These are phyloP conservation scores for Torymus tubicola DNA, from an alignment of 2,888 invertebrate species.

Conservation along the genomic window DNA sequence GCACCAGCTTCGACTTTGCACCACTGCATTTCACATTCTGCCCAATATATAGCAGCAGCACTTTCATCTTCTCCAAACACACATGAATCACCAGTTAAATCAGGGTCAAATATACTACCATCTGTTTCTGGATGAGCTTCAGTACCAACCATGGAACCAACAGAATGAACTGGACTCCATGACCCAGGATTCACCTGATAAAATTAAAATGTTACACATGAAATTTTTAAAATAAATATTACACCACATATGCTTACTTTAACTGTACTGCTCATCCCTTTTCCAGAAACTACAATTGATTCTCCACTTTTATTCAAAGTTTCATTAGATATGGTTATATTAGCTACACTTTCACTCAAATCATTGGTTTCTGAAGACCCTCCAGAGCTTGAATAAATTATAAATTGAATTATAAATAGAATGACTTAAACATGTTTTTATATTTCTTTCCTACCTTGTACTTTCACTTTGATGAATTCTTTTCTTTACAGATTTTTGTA, in stretches of 20 bases:
- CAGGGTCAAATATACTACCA: slow-evolving; percentile 88
- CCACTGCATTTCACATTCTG: slow-evolving; percentile 89
- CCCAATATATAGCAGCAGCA: slow-evolving; percentile 85
- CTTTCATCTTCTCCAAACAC: slow-evolving; percentile 89
- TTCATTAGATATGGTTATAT: slow-evolving; percentile 74
- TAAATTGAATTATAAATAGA: slow-evolving; percentile 6
- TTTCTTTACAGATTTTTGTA: slow-evolving; percentile 70
- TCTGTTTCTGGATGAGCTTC: slow-evolving; percentile 93
- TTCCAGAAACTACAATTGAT: slow-evolving; percentile 73
- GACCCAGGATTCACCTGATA: slow-evolving; percentile 83
- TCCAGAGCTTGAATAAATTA: slow-evolving; percentile 62
- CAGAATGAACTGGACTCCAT: slow-evolving; percentile 93
- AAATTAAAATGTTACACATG: slow-evolving; percentile 8
- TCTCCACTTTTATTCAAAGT: slow-evolving; percentile 73
- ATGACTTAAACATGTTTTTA: slow-evolving; percentile 5
- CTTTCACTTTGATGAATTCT: slow-evolving; percentile 69
- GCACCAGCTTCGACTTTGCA: slow-evolving; percentile 89
- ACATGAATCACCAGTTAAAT: slow-evolving; percentile 83
- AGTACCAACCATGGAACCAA: slow-evolving; percentile 88
- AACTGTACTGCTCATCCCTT: slow-evolving; percentile 74
- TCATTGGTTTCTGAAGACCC: slow-evolving; percentile 63
- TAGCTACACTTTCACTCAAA: slow-evolving; percentile 71
- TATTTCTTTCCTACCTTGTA: slow-evolving; percentile 64
- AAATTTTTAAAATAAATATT: not conserved
- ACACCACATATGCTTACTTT: slow-evolving; percentile 64